Percentiles rank a stretch among this genome's conserved stretches.
phyloP scores from a whole-genome alignment of 1,140 invertebrate species.

The Hetaerina americana region DNA sequence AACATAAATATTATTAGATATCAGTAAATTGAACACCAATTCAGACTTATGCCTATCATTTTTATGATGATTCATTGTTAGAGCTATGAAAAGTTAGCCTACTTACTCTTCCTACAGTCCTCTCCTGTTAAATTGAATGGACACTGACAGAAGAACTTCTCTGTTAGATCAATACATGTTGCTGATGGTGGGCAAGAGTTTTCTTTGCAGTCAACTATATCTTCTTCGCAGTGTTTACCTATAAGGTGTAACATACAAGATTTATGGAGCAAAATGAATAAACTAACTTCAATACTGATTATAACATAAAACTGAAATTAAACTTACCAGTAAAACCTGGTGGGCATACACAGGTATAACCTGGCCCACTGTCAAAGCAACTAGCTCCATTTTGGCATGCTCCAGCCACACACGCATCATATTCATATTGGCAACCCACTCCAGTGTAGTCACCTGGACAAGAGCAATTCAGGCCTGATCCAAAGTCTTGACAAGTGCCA shows the following conservation, averaged over 20 bases:
- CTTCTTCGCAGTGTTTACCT: slow-evolving; percentile 81
- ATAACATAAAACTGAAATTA: background rate
- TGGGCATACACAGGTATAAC: slow-evolving; percentile 75
- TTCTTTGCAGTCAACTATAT: slow-evolving; percentile 84
- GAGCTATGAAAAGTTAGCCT: no score
- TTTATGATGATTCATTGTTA: no score
- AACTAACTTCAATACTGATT: background rate
- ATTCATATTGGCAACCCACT: slow-evolving; percentile 86
- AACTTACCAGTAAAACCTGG: slow-evolving; percentile 57
- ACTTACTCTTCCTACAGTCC: slow-evolving; percentile 84
- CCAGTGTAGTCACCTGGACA: slow-evolving; percentile 75
- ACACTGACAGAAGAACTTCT: slow-evolving; percentile 88
- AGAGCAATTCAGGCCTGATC: slow-evolving; percentile 85
- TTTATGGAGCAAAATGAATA: background rate
- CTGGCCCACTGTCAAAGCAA: slow-evolving; percentile 70
- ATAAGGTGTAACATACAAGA: slow-evolving; percentile 13
- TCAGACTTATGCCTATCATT: background rate
- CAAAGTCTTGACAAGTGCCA: slow-evolving; percentile 86
- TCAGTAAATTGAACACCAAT: slow-evolving; percentile 2
- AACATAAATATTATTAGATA: slow-evolving; percentile 6
- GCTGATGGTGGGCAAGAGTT: slow-evolving; percentile 89
- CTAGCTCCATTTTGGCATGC: slow-evolving; percentile 86
- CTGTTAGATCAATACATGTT: slow-evolving; percentile 84
- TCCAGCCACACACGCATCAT: slow-evolving; percentile 75
- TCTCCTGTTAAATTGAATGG: slow-evolving; percentile 92